A percentile compares a stretch with the other conserved stretches of the same genome.
Evolutionary conservation across 2,113 vertebrate species (phyloP).

Genomic region (Scopus umbretta): DNA sequence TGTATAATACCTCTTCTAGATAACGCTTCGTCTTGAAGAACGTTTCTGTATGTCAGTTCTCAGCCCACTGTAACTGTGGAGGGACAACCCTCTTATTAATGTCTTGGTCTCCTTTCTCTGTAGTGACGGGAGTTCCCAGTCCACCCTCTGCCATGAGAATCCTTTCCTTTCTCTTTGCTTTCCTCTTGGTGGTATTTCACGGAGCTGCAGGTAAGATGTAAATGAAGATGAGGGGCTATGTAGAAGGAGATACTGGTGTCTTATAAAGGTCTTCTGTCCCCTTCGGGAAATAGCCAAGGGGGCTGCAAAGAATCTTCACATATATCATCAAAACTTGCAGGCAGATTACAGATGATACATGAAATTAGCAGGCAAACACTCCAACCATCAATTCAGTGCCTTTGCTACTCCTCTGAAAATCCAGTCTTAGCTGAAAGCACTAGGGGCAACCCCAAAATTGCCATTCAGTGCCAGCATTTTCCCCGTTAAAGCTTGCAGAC

Average conservation of each 20-base stretch:
- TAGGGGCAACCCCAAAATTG: background rate
- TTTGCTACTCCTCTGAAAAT: background rate
- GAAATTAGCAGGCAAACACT: background rate
- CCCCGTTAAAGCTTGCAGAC: background rate
- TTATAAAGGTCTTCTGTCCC: background rate
- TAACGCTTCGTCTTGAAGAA: background rate
- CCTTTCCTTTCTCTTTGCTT: background rate
- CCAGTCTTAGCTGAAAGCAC: background rate
- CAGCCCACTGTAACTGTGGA: background rate
- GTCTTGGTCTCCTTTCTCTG: background rate
- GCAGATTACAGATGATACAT: background rate
- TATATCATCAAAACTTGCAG: background rate
- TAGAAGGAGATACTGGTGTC: background rate
- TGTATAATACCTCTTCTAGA: background rate
- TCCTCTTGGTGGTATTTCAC: background rate
- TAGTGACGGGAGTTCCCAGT: background rate
- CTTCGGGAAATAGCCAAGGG: background rate
- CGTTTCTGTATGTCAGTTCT: background rate
- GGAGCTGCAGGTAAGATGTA: slow-evolving; percentile 15
- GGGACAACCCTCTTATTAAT: background rate
- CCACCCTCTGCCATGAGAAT: slow-evolving; percentile 25
- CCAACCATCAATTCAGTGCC: background rate
- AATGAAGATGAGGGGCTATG: background rate
- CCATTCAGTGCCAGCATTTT: background rate
- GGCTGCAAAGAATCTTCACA: background rate